These are phyloP conservation scores for Tychaedon coryphoeus DNA, from an alignment of 2,113 vertebrate genomes.

Conservation along the genomic window DNA sequence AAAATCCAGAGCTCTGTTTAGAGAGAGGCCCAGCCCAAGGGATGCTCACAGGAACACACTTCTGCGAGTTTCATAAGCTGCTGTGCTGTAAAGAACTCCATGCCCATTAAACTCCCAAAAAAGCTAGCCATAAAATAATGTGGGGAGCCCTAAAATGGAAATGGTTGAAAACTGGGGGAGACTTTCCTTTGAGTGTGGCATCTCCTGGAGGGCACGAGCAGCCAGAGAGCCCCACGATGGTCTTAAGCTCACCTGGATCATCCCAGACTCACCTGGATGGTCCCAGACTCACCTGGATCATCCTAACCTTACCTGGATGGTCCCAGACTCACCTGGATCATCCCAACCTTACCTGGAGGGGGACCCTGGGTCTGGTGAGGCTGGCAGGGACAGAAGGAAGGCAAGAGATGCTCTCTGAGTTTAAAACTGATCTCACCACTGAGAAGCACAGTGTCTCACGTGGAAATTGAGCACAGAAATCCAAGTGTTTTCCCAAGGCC, in stretches of 20 bases:
- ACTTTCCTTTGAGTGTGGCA: background rate
- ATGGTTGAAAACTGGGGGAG: background rate
- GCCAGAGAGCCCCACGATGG: accelerated
- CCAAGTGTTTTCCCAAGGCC: background rate
- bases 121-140: background rate
- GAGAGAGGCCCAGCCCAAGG: slow-evolving; percentile 32
- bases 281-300: accelerated
- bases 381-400: background rate
- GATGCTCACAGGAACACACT: background rate
- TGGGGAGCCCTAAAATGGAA: background rate
- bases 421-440: background rate
- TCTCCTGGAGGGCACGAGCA: background rate
- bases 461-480: background rate
- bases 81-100: background rate
- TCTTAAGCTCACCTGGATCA: accelerated
- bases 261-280: background rate
- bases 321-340: accelerated
- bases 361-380: background rate
- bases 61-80: background rate
- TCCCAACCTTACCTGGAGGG: accelerated
- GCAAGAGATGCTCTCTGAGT: background rate
- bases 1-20: slow-evolving; percentile 33
- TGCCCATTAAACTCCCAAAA: background rate
- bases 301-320: accelerated
- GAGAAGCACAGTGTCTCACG: background rate